Evolutionary conservation across 2,888 invertebrate species (phyloP).

Genomic region (Galerucella nymphaeae): DNA sequence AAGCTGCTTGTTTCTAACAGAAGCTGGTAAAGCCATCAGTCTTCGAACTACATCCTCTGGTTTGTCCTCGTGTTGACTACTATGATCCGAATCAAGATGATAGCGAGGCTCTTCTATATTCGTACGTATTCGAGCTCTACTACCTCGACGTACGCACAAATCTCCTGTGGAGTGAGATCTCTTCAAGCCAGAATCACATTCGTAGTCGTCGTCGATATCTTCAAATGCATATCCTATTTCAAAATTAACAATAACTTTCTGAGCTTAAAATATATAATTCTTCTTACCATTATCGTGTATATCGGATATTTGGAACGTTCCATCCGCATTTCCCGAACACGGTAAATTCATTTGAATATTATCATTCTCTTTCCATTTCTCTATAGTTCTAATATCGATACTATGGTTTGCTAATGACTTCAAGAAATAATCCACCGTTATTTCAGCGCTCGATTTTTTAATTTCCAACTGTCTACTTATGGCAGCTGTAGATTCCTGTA

Average conservation of each 20-base stretch:
- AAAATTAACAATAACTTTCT: too few species aligned
- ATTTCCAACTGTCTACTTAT: conserved; percentile 48
- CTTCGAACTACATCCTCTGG: conserved; percentile 65
- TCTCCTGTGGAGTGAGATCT: conserved; percentile 68
- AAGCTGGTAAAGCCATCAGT: conserved; percentile 62
- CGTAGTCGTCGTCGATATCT: conserved; percentile 63
- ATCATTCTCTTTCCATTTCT: conserved; percentile 57
- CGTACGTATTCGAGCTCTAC: conserved; percentile 58
- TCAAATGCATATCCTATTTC: conserved; percentile 57
- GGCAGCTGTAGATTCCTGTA: conserved; percentile 63
- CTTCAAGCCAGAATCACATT: conserved; percentile 61
- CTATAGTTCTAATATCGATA: conserved; percentile 63
- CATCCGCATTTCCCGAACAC: conserved; percentile 66
- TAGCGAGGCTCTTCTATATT: conserved; percentile 64
- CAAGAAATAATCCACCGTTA: conserved; percentile 68
- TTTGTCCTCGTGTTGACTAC: conserved; percentile 67
- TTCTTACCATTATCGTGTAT: conserved; percentile 66
- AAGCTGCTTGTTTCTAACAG: conserved; percentile 60
- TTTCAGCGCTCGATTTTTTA: conserved; percentile 63
- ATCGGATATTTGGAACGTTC: conserved; percentile 68
- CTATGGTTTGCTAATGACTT: conserved; percentile 67
- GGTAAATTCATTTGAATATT: conserved; percentile 62
- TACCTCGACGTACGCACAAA: conserved; percentile 61
- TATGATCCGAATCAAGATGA: conserved; percentile 68
- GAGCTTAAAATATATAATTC: not conserved